Conservation (phyloP, 2,888 invertebrate species). For the Odontothrips loti region DNA sequence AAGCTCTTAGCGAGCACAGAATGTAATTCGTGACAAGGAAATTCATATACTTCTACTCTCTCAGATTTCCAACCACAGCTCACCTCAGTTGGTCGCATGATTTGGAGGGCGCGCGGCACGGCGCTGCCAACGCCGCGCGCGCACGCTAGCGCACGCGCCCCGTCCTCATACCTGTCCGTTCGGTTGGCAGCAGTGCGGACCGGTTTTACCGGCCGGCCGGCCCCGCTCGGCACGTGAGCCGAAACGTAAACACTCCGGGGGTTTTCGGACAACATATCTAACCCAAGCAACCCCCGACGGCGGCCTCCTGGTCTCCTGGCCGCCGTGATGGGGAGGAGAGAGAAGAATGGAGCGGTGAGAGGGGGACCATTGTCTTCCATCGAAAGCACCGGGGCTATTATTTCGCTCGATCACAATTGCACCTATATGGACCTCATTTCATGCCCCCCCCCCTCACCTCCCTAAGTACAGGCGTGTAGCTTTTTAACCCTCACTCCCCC, state of each 20-base stretch:
- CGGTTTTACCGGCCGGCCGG: not conserved
- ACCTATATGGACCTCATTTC: conserved; percentile 12
- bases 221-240: not conserved
- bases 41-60: too few species aligned
- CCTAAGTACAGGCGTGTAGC: not conserved
- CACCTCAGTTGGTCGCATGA: too few species aligned
- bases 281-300: not conserved
- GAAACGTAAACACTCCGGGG: not conserved
- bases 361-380: not conserved
- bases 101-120: too few species aligned
- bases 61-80: too few species aligned
- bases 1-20: too few species aligned
- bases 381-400: not conserved
- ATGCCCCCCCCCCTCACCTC: conserved; percentile 27
- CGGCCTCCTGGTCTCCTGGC: too few species aligned
- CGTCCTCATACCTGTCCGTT: too few species aligned
- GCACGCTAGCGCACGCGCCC: not conserved
- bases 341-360: not conserved
- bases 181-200: not conserved
- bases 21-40: too few species aligned
- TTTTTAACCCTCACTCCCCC: conserved; percentile 22
- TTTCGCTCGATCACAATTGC: conserved; percentile 19
- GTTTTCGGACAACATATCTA: not conserved
- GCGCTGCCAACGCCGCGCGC: too few species aligned
- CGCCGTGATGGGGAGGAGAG: too few species aligned